A percentile compares a stretch with the other conserved stretches of the same genome.
Conservation (phyloP, 2,113 vertebrate species). For the Zapornia atra region DNA sequence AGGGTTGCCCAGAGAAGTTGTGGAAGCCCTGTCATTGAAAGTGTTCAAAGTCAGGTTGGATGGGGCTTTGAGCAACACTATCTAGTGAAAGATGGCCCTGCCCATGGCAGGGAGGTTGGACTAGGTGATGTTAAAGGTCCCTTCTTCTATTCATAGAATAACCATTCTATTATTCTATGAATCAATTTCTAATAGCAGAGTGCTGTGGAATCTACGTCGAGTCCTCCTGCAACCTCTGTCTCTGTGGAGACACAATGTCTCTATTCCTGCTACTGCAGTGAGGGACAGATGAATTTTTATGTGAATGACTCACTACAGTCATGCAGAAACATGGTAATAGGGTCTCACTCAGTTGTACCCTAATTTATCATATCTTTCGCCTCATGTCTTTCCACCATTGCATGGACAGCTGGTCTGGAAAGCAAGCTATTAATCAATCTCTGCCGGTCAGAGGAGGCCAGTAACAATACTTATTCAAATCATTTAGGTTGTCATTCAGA, state of each 20-base stretch:
- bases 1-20: neutral
- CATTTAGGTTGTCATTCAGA: conserved; percentile 4
- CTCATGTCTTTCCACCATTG: neutral
- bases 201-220: neutral
- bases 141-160: no score
- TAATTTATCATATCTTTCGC: conserved; percentile 48
- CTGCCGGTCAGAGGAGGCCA: conserved; percentile 3
- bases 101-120: neutral
- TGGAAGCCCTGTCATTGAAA: neutral
- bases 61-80: neutral
- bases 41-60: neutral
- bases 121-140: neutral
- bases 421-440: conserved; percentile 63
- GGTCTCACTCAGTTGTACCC: conserved; percentile 36
- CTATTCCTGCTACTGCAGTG: neutral
- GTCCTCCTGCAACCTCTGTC: neutral
- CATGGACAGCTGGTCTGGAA: conserved; percentile 38
- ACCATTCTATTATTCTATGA: neutral
- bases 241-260: conserved; percentile 1
- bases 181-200: neutral
- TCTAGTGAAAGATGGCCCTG: neutral
- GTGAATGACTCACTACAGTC: conserved; percentile 49
- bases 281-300: conserved; percentile 61
- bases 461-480: conserved; percentile 53
- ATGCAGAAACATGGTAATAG: conserved; percentile 35